phyloP scores from a whole-genome alignment of 2,888 invertebrate genomes.

The Fissipunctia ypsillon region DNA sequence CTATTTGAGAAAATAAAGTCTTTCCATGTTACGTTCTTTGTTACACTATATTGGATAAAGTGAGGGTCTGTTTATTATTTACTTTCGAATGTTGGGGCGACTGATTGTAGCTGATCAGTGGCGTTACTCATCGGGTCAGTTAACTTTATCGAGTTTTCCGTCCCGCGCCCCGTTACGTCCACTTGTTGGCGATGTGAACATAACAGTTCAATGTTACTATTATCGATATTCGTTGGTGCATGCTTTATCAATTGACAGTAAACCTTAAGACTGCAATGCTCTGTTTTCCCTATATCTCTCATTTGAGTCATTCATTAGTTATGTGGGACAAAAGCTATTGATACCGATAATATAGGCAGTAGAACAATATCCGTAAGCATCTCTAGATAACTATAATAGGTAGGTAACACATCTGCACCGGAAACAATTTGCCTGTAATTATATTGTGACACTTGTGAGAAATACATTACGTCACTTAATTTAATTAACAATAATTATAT shows the following conservation, averaged over 20 bases:
- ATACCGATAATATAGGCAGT: conserved; percentile 4
- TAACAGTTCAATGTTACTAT: conserved; percentile 59
- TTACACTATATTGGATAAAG: conserved; percentile 64
- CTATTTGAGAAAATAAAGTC: conserved; percentile 23
- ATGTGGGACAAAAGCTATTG: conserved; percentile 4
- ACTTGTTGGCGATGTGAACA: conserved; percentile 58
- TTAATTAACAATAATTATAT: conserved; percentile 32
- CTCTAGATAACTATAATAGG: not conserved
- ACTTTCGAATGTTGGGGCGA: conserved; percentile 72
- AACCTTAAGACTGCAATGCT: conserved; percentile 48
- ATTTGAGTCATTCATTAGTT: conserved; percentile 32
- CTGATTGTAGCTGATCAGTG: conserved; percentile 75
- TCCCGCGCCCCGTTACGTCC: conserved; percentile 62
- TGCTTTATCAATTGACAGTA: conserved; percentile 49
- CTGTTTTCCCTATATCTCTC: conserved; percentile 32
- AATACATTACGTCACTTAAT: conserved; percentile 24
- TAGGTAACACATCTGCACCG: conserved; percentile 39
- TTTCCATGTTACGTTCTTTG: conserved; percentile 65
- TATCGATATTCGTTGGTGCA: conserved; percentile 57
- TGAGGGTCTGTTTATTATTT: conserved; percentile 74
- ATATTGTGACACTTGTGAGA: conserved; percentile 26
- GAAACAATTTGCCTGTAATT: conserved; percentile 41
- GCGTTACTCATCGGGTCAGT: conserved; percentile 80
- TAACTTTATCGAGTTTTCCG: conserved; percentile 77
- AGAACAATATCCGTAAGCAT: not conserved